Conservation (phyloP, 2,113 vertebrate genomes). For the Bubo bubo region DNA sequence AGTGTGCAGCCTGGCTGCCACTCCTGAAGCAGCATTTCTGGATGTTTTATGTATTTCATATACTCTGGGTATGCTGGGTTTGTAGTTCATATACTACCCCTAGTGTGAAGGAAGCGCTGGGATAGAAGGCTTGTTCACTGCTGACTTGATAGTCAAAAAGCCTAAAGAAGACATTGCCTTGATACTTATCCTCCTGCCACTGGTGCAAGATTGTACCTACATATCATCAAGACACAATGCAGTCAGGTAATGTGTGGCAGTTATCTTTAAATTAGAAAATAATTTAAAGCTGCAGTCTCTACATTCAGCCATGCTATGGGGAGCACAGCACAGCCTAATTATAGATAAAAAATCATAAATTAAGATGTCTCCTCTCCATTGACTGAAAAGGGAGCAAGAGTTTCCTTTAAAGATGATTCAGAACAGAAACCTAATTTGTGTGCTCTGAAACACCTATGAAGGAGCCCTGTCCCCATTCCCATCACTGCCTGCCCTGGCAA, state of each 20-base stretch:
- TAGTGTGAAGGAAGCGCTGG: background rate
- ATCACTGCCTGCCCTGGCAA: background rate
- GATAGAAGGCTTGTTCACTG: background rate
- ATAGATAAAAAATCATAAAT: background rate
- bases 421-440: background rate
- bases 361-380: background rate
- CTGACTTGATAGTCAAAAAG: background rate
- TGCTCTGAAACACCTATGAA: rapidly evolving
- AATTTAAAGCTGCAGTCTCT: background rate
- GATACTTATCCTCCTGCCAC: background rate
- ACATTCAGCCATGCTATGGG: background rate
- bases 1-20: background rate
- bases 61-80: too few relatives aligned
- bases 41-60: background rate
- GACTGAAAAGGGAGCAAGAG: background rate
- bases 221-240: rapidly evolving
- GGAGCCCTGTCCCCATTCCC: background rate
- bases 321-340: background rate
- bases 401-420: background rate
- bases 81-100: too few relatives aligned
- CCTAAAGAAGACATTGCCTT: background rate
- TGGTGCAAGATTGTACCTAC: background rate
- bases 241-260: rapidly evolving
- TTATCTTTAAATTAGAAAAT: background rate
- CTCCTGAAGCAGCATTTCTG: background rate